Evolutionary conservation across 2,113 vertebrate genomes (phyloP), one percentile per base, ranked within the genome.

Genomic region (Bubo blakistoni): DNA sequence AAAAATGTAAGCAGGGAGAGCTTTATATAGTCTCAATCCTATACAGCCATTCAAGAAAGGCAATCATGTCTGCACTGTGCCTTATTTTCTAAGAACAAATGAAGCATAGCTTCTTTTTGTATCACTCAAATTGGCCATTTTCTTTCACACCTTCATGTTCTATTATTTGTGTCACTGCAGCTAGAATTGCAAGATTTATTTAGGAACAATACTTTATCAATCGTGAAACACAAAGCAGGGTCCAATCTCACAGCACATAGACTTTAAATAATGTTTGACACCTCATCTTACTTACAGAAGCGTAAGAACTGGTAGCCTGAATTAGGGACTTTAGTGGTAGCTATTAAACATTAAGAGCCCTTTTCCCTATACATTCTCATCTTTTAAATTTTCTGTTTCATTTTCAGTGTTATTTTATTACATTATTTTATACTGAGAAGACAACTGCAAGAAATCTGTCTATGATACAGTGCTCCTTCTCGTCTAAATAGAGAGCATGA

Each of bases 91-190:
- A 87, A 82, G 67, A 91, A 24, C 61, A 96, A 95, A 95, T 95
- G 80, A 95, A 81, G 83, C 93, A 81, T 70, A 72, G 86, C 72
- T 97, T 95, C 71, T 97, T 86, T 95, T 86, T 3, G 55, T 89
- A 97, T 97, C 96, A 97, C 93, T 98, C 95, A 96, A 93, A 97
- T 92, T 96, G 91, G 57, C 93, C 88, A 98, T 98, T 98, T 97
- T 95, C 97, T 95, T 98, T 98, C 97, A 94, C 91, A 96, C 83
- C 88, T 88, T 97, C 95, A 49, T 97, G 86, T 97, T 98, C 97
- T 97, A 98, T 98, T 98, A 98, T 98, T 98, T 97, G 98, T 98
- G 98, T 97, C 98, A 97, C 80, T 88, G 67, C 78, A 77, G 89
- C 81, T 69, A 77, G 65, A 95, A 96, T 63, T 55, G 77, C 83